Evolutionary conservation across 1,140 invertebrate species (phyloP), one percentile per base, ranked within the genome.

Genomic region (Oscheius sp.): DNA sequence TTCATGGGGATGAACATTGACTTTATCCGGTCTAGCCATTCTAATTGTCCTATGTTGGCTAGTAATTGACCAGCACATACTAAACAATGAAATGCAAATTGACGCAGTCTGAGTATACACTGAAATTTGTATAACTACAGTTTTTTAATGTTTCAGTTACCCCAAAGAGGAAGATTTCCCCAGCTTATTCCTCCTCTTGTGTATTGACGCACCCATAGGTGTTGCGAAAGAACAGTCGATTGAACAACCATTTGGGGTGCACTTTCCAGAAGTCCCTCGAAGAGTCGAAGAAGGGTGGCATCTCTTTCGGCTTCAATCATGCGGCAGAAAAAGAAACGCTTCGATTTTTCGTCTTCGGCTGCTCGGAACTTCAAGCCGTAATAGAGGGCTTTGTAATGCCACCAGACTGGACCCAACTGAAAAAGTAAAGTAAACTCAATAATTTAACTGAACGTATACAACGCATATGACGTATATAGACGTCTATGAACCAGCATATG

Each of bases 1-100:
- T 26, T 55, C 49, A 23, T 55, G 49, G 15, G 49, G 49, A 55
- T 55, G 49, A 13, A 55, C 49, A 55, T 55, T 55, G 7, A 55
- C 49, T 55, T 55, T 55, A 23, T 55, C 49, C 7, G 49, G 49
- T 7, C 4, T 13, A 7, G 23, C 49, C 28, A 55, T 55, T 26
- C 49, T 55, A 23, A 55, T 55, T 4, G 49, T 55, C 49, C 49
- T 7, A 26, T 55, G 49, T 23, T 55, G 49, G 23, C 7, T 13
- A 23, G 49, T 55, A 55, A 55, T 7, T 15, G 49, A 55, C 49
- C 49, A 55, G 49, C 7, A 55, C 15, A 55, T 15, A 23, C 49
- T 55, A 23, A 23, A 7, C 49, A 55, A 26, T 4, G 49, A 55
- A 4, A 55, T 15, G 7, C 7, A 7, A 26, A 55, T 15, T 7